Evolutionary conservation across 2,797 vertebrate genomes (phyloP).

Genomic region (Buphagus erythrorhynchus): DNA sequence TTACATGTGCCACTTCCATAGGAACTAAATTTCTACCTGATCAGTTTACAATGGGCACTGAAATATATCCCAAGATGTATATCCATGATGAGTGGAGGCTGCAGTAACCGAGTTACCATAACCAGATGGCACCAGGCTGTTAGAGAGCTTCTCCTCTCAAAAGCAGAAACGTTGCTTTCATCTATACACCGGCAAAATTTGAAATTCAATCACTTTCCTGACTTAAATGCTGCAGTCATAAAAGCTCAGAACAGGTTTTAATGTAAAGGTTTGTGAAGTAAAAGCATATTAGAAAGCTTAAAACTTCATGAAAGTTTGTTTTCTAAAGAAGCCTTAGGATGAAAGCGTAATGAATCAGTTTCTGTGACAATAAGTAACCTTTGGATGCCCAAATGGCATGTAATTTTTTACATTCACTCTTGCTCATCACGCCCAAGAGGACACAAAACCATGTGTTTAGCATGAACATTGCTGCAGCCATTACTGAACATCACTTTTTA

Average conservation of each 20-base stretch:
- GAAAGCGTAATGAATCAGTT: rapidly evolving
- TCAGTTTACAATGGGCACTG: rapidly evolving
- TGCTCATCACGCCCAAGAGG: neutral
- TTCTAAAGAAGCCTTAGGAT: neutral
- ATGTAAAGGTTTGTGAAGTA: neutral
- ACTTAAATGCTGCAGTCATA: neutral
- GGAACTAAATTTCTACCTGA: neutral
- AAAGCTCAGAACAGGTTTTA: neutral
- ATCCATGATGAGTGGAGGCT: neutral
- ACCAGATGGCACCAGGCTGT: neutral
- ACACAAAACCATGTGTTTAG: neutral
- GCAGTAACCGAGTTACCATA: neutral
- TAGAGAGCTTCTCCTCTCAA: neutral
- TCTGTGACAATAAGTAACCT: neutral
- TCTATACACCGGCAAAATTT: neutral
- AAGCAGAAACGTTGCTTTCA: neutral
- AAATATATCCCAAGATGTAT: rapidly evolving
- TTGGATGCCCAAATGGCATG: neutral
- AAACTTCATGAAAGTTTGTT: neutral
- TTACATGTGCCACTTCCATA: rapidly evolving
- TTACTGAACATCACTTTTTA: neutral
- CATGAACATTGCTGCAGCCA: neutral
- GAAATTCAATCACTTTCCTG: neutral
- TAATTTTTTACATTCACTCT: neutral
- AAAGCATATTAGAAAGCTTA: neutral